Evolutionary conservation across 1,140 invertebrate genomes (phyloP).

Genomic region (Melipona quadrifasciata): DNA sequence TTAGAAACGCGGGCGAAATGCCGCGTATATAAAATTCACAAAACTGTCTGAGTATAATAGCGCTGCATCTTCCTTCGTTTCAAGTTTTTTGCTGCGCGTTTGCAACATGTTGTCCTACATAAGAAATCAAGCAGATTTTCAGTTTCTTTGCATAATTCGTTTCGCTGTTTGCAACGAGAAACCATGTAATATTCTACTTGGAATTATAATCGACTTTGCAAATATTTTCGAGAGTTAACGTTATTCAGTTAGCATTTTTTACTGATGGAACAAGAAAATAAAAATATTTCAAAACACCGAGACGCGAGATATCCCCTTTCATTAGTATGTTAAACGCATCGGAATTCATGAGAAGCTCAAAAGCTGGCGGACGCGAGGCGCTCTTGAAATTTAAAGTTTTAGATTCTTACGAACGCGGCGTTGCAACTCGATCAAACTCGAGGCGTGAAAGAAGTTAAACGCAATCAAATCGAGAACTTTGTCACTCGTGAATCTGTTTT

Average conservation of each 20-base stretch:
- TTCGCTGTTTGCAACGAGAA: not conserved
- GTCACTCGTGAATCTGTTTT: not conserved
- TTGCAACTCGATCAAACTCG: conserved; percentile 24
- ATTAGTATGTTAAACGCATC: conserved; percentile 12
- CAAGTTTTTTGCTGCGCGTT: not conserved
- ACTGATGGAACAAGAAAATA: not conserved
- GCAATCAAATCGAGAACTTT: not conserved
- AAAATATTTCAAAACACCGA: not conserved
- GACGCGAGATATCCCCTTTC: not conserved
- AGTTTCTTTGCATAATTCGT: not conserved
- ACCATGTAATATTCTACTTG: not conserved
- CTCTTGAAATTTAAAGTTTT: conserved; percentile 32
- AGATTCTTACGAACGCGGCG: conserved; percentile 8
- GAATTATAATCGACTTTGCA: not conserved
- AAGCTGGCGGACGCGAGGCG: not conserved
- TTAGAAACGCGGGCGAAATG: no score
- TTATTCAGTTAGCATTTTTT: not conserved
- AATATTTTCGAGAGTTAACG: not conserved
- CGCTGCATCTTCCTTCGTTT: not conserved
- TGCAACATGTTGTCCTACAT: no score
- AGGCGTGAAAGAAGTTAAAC: not conserved
- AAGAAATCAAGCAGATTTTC: not conserved
- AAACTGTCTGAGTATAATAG: not conserved
- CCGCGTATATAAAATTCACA: not conserved
- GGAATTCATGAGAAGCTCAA: conserved; percentile 29